Evolutionary conservation across 2,797 vertebrate genomes (phyloP), one percentile per base, ranked within the genome.

Genomic region (Paratrypauchen microcephalus): DNA sequence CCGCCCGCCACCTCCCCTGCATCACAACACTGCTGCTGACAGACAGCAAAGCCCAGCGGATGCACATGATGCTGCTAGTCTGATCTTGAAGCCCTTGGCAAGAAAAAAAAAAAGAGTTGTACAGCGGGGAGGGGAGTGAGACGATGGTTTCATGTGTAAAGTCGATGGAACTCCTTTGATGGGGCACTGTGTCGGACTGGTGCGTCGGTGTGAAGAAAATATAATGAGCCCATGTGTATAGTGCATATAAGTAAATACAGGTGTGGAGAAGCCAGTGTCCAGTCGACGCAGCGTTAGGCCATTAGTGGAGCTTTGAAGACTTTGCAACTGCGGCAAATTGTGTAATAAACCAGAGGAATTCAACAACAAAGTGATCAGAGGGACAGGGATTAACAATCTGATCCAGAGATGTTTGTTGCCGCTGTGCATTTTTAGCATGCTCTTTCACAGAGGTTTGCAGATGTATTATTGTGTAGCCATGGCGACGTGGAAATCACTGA

Each of bases 221-320:
- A 85, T 87, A 90, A 88, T 81, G 85, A 86, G 83, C 64, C 80
- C 73, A 67, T 59, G 79, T 74, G 78, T 73, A 70, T 71, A 78
- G 68, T 58, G 64, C 67, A 63, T 61, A 66, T 86, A 83, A 86
- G 72, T 82, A 77, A 82, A 64, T 71, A 74, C 79, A 83, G 81
- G 76, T 82, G 87, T 80, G 39, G 70, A 72, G 60, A 58, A 62
- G 64, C 8, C 3, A 73, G 66, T 82, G 84, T 82, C 78, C 80
- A 76, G 80, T 68, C 56, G 58, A 63, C 65, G 5, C 83, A 70
- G 73, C 76, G 73, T 75, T 71, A 36, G 74, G 79, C 86, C 84
- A 88, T 89, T 89, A 91, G 75, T 67, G 76, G 11, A 21, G 76
- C 88, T 88, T 88, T 80, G 85, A 88, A 88, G 78, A 70, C 68